phyloP scores from a whole-genome alignment of 2,113 vertebrate species.

The Dicerorhinus sumatrensis region DNA sequence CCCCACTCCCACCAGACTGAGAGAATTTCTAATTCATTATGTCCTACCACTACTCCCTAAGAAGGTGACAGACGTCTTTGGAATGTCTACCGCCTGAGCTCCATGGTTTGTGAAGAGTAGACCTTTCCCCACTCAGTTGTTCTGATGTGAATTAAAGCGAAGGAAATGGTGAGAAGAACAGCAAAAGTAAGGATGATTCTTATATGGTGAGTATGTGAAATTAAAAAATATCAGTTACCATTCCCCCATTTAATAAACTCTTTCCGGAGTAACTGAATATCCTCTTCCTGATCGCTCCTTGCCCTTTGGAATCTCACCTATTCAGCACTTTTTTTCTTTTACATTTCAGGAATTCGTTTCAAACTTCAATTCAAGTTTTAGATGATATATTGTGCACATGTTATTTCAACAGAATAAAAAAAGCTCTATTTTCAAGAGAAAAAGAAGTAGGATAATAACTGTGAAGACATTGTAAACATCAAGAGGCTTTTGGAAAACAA shows the following conservation, averaged over 20 bases:
- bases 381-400: not conserved
- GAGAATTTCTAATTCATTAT: not conserved
- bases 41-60: not conserved
- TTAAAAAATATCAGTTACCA: not conserved
- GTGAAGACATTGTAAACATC: not conserved
- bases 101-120: not conserved
- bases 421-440: not conserved
- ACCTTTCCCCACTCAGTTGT: not conserved
- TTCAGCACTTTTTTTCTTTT: not conserved
- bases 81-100: not conserved
- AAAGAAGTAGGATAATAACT: not conserved
- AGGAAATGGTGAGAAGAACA: not conserved
- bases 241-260: not conserved
- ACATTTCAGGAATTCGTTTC: not conserved
- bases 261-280: not conserved
- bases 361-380: not conserved
- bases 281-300: not conserved
- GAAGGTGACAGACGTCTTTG: fast-evolving
- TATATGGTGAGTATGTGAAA: not conserved
- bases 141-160: not conserved
- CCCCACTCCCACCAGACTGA: not conserved
- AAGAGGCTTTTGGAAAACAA: not conserved
- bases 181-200: not conserved
- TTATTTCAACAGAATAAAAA: not conserved
- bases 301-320: not conserved